These are phyloP conservation scores for Xiphophorus maculatus DNA, from an alignment of 2,113 vertebrate species.

Conservation along the genomic window DNA sequence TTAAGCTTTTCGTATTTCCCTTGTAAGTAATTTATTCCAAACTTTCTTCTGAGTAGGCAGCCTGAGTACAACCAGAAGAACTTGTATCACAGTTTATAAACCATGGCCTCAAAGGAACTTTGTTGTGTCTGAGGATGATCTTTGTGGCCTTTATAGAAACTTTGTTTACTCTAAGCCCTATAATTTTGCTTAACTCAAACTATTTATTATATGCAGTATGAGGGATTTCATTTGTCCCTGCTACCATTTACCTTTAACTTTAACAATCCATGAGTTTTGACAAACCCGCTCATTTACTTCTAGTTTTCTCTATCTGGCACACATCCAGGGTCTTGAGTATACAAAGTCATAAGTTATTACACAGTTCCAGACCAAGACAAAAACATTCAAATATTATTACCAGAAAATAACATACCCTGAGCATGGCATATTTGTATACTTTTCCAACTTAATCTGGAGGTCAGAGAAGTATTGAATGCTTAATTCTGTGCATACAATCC, in stretches of 20 bases:
- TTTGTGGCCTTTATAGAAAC: no score
- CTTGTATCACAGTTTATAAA: no score
- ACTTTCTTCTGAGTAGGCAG: no score
- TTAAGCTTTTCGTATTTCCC: no score
- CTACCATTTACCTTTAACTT: conserved; percentile 15
- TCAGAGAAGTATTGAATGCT: conserved; percentile 34
- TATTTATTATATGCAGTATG: conserved; percentile 3
- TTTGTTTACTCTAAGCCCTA: neutral
- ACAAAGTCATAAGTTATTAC: conserved; percentile 55
- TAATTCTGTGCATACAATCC: conserved; percentile 50
- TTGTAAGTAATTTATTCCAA: no score
- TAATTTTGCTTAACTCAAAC: neutral
- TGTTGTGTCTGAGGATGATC: no score
- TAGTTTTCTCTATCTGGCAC: conserved; percentile 47
- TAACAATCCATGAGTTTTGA: conserved; percentile 59
- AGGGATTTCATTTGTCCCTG: conserved; percentile 6
- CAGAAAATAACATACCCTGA: conserved; percentile 65
- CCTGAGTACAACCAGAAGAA: no score
- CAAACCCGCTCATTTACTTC: conserved; percentile 39
- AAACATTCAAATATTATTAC: conserved; percentile 49
- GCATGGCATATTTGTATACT: conserved; percentile 42
- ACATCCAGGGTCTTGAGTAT: conserved; percentile 54
- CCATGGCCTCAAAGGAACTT: no score
- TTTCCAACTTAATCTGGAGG: no score
- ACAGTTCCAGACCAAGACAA: conserved; percentile 46